Conservation (phyloP, 2,888 invertebrate genomes). For the Eupithecia inturbata region DNA sequence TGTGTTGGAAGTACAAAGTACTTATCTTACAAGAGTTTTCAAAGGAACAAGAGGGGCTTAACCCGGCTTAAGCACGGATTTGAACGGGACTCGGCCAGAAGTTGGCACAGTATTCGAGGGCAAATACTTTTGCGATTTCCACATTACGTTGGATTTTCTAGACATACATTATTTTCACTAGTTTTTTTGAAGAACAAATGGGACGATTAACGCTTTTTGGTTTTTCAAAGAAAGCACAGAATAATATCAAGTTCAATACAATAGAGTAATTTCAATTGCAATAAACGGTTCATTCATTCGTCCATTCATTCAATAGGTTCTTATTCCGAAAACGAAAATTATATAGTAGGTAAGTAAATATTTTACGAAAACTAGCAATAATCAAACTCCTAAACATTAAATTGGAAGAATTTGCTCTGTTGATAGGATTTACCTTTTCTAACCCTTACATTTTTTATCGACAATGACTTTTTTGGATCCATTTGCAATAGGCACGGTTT, state of each 20-base stretch:
- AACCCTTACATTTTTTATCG: background rate
- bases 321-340: background rate
- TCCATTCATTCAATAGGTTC: too few species aligned
- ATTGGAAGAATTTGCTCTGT: background rate
- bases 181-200: background rate
- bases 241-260: background rate
- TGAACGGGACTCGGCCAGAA: background rate
- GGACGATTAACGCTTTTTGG: background rate
- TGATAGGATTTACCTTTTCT: background rate
- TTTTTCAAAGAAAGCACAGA: background rate
- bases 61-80: slow-evolving; percentile 28
- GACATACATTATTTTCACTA: background rate
- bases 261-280: too few species aligned
- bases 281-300: too few species aligned
- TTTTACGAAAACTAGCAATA: background rate
- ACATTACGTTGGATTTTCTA: background rate
- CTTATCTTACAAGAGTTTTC: slow-evolving; percentile 33
- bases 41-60: slow-evolving; percentile 29
- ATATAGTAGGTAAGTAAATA: background rate
- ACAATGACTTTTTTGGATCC: background rate
- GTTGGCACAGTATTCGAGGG: background rate
- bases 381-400: background rate
- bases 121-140: background rate
- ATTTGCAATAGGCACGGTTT: too few species aligned
- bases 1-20: slow-evolving; percentile 17